A percentile compares a stretch with the other conserved stretches of the same genome.
Evolutionary conservation across 2,797 vertebrate species (phyloP).

Genomic region (Myotis daubentonii): DNA sequence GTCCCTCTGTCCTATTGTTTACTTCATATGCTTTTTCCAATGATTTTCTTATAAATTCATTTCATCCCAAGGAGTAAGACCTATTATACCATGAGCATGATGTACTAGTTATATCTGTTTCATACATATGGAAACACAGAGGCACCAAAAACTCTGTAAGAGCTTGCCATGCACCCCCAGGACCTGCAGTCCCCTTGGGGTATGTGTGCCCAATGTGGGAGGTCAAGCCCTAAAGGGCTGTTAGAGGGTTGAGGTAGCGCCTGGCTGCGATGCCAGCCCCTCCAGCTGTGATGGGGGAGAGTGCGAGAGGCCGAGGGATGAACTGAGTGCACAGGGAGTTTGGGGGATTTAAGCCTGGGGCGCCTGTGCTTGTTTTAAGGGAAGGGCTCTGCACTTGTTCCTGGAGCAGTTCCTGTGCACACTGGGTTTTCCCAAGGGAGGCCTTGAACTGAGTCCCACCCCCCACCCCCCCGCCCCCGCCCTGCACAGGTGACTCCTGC

Average conservation of each 20-base stretch:
- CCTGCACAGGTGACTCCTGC: neutral
- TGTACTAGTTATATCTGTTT: neutral
- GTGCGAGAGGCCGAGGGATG: too few relatives aligned
- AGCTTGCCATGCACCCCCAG: neutral
- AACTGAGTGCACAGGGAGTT: neutral
- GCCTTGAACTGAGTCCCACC: neutral
- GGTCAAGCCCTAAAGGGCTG: neutral
- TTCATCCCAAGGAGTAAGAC: neutral
- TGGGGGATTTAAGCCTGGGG: neutral
- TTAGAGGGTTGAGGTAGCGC: neutral
- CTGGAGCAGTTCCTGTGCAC: neutral
- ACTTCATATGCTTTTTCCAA: neutral
- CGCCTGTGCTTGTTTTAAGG: neutral
- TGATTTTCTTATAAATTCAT: neutral
- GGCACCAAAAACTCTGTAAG: neutral
- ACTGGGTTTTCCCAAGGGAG: neutral
- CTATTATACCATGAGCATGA: neutral
- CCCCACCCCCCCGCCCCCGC: accelerated
- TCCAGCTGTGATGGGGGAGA: neutral
- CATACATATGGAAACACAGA: neutral
- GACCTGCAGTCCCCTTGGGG: neutral
- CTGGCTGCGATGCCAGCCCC: too few relatives aligned
- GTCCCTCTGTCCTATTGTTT: neutral
- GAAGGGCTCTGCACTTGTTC: neutral
- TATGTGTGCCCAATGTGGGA: neutral